phyloP scores from a whole-genome alignment of 2,888 invertebrate species.

The Drosophila fulvimacula region DNA sequence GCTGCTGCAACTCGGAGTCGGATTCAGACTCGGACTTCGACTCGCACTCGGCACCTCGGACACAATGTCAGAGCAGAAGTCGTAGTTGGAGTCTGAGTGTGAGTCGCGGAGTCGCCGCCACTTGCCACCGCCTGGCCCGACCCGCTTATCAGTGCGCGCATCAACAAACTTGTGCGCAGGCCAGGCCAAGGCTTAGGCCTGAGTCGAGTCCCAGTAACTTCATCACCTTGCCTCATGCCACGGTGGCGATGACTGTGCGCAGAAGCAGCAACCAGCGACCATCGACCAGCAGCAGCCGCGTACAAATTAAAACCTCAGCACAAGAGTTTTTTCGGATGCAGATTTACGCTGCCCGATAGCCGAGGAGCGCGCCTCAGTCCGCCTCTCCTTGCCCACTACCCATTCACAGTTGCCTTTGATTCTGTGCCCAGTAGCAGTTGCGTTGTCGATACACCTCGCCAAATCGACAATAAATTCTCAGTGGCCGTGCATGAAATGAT shows the following conservation, averaged over 20 bases:
- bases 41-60: conserved; percentile 13
- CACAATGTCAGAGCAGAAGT: conserved; percentile 45
- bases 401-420: conserved; percentile 25
- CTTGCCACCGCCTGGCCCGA: conserved; percentile 56
- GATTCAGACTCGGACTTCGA: conserved; percentile 3
- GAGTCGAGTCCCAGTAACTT: conserved; percentile 60
- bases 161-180: conserved; percentile 63
- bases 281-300: conserved; percentile 34
- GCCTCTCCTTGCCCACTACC: not conserved
- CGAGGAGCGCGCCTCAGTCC: conserved; percentile 31
- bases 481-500: conserved; percentile 71
- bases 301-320: conserved; percentile 82
- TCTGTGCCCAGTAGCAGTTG: conserved; percentile 85
- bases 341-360: conserved; percentile 70
- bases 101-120: conserved; percentile 44
- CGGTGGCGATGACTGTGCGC: conserved; percentile 50
- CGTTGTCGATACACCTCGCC: conserved; percentile 84
- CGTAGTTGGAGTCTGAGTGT: conserved; percentile 30
- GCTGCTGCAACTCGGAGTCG: not conserved
- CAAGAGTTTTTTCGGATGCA: conserved; percentile 67
- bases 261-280: conserved; percentile 44
- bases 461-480: conserved; percentile 84
- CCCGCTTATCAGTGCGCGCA: conserved; percentile 72
- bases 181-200: conserved; percentile 21
- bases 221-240: conserved; percentile 67